Percentiles rank a stretch among this genome's conserved stretches.
Evolutionary conservation across 2,797 vertebrate species (phyloP).

Genomic region (Lateolabrax maculatus): DNA sequence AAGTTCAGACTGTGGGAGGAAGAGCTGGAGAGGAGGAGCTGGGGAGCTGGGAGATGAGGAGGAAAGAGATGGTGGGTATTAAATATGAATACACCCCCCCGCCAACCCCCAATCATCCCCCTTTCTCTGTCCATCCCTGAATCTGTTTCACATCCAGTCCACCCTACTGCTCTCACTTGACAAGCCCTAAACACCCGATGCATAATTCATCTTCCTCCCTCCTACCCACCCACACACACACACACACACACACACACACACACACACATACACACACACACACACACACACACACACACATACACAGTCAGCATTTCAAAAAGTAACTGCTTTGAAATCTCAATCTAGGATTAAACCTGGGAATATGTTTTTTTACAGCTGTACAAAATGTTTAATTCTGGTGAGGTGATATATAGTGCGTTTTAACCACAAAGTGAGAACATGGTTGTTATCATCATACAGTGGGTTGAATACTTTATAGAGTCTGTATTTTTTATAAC

Average conservation of each 20-base stretch:
- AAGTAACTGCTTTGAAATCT: constrained; percentile 9
- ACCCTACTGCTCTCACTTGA: constrained; percentile 42
- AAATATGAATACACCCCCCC: constrained; percentile 42
- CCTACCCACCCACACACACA: constrained; percentile 7
- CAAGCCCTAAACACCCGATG: constrained; percentile 57
- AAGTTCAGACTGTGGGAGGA: constrained; percentile 41
- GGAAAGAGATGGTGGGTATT: constrained; percentile 32
- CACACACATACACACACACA: background rate
- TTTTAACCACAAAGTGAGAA: background rate
- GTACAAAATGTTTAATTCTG: background rate
- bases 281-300: too few relatives aligned
- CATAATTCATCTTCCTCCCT: constrained; percentile 39
- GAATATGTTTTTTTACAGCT: background rate
- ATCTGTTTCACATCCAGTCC: constrained; percentile 54
- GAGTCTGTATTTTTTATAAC: background rate
- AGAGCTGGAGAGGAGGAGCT: background rate
- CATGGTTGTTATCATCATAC: background rate
- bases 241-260: constrained; percentile 34
- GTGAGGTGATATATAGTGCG: too few relatives aligned
- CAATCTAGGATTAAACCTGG: constrained; percentile 1
- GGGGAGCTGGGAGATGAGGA: constrained; percentile 27
- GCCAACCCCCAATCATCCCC: background rate
- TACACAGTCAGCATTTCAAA: too few relatives aligned
- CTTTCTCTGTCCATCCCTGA: constrained; percentile 34
- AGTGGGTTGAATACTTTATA: background rate